phyloP scores from a whole-genome alignment of 2,888 invertebrate genomes.

The Taphrorychus bicolor region DNA sequence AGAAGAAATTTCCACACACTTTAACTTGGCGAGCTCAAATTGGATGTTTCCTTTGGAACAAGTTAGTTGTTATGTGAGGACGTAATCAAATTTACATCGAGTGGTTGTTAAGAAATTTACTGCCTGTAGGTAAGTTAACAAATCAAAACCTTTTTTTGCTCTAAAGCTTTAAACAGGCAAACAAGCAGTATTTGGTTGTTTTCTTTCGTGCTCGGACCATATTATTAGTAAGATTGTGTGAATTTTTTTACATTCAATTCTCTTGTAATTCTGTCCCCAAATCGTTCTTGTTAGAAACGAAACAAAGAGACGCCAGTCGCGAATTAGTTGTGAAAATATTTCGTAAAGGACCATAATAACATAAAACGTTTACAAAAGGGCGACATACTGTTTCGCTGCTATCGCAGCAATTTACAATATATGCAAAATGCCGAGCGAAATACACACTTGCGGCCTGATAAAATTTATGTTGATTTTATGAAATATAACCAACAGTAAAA shows the following conservation, averaged over 20 bases:
- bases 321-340: neutral
- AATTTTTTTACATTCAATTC: too few species aligned
- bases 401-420: neutral
- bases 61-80: too few species aligned
- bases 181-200: too few species aligned
- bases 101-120: neutral
- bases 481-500: conserved; percentile 2
- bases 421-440: neutral
- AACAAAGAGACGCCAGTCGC: neutral
- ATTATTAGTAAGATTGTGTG: too few species aligned
- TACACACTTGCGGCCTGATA: neutral
- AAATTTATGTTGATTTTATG: conserved; percentile 12
- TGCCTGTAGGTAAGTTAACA: too few species aligned
- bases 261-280: too few species aligned
- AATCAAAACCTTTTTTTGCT: too few species aligned
- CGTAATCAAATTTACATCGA: neutral
- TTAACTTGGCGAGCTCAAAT: neutral
- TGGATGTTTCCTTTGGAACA: neutral
- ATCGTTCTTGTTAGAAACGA: neutral
- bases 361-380: neutral
- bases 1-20: neutral
- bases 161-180: too few species aligned
- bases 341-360: neutral
- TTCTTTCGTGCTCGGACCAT: too few species aligned
- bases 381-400: neutral